phyloP scores from a whole-genome alignment of 2,888 invertebrate genomes.

The Cylindroiulus punctatus region DNA sequence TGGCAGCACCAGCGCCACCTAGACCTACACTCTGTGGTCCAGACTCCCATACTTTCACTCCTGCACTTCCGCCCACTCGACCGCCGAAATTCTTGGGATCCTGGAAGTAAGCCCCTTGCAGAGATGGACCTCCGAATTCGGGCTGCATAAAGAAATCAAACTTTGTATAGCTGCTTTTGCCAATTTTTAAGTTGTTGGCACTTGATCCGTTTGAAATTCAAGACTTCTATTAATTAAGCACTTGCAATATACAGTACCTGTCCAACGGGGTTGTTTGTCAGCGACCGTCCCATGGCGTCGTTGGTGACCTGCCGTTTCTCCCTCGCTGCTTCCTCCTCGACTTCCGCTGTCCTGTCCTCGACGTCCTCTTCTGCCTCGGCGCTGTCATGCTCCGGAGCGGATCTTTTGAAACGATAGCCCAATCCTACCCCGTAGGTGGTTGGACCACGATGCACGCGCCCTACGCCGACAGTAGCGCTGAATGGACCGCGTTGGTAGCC shows the following conservation, averaged over 20 bases:
- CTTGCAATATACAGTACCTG: background rate
- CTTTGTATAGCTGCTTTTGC: background rate
- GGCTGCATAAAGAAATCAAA: background rate
- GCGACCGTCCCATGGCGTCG: slow-evolving; percentile 1
- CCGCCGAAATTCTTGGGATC: slow-evolving; percentile 49
- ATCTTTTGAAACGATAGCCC: slow-evolving; percentile 29
- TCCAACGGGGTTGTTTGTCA: slow-evolving; percentile 49
- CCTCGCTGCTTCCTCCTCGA: background rate
- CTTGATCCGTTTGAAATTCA: too few relatives aligned
- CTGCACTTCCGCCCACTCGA: slow-evolving; percentile 23
- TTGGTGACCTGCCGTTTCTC: slow-evolving; percentile 26
- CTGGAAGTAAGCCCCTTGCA: slow-evolving; percentile 2
- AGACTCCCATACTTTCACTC: slow-evolving; percentile 48
- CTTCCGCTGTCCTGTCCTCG: background rate
- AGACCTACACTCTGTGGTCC: slow-evolving; percentile 43
- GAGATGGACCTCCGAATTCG: background rate
- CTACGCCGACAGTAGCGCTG: slow-evolving; percentile 49
- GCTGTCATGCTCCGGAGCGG: background rate
- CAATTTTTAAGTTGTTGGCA: too few relatives aligned
- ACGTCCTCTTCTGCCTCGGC: background rate
- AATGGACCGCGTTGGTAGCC: slow-evolving; percentile 52
- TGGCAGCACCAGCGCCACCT: slow-evolving; percentile 4
- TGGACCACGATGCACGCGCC: background rate
- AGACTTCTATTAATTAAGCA: too few relatives aligned
- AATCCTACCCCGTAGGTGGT: slow-evolving; percentile 10